Evolutionary conservation across 1,140 invertebrate genomes (phyloP).

Genomic region (Pogonognathellus flavescens): DNA sequence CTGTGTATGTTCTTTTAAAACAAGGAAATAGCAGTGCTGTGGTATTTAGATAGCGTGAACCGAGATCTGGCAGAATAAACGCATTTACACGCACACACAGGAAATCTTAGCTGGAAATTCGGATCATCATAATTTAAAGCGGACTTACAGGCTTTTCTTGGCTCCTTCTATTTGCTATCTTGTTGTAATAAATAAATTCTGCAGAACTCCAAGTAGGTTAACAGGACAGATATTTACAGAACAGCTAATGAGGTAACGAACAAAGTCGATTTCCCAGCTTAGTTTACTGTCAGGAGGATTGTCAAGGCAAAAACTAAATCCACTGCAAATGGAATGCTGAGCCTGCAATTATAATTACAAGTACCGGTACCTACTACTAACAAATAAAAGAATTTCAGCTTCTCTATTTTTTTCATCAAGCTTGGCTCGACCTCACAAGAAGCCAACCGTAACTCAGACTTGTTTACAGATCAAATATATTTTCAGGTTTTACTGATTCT

Average conservation of each 20-base stretch:
- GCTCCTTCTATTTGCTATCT: constrained; percentile 39
- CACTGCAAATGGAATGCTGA: too few relatives aligned
- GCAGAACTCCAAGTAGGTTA: constrained; percentile 18
- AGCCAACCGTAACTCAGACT: too few relatives aligned
- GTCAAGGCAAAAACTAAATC: too few relatives aligned
- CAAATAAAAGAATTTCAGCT: too few relatives aligned
- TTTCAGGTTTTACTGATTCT: too few relatives aligned
- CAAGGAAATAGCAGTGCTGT: too few relatives aligned
- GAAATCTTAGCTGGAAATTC: constrained; percentile 37
- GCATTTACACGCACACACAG: constrained; percentile 20
- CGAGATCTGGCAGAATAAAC: background rate
- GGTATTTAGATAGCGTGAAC: background rate
- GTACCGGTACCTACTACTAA: too few relatives aligned
- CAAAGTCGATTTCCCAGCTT: constrained; percentile 30
- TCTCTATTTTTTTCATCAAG: too few relatives aligned
- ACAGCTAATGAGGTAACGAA: constrained; percentile 15
- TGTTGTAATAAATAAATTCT: constrained; percentile 29
- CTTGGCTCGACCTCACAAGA: too few relatives aligned
- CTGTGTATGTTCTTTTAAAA: too few relatives aligned
- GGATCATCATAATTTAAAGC: constrained; percentile 47
- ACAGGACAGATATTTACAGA: background rate
- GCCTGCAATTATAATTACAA: too few relatives aligned
- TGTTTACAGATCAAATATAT: too few relatives aligned
- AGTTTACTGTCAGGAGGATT: constrained; percentile 4
- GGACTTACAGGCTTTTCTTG: constrained; percentile 44